A percentile compares a stretch with the other conserved stretches of the same genome.
These are phyloP conservation scores for Drosophila cyrtoloma DNA, from an alignment of 2,888 invertebrate species.

Conservation along the genomic window DNA sequence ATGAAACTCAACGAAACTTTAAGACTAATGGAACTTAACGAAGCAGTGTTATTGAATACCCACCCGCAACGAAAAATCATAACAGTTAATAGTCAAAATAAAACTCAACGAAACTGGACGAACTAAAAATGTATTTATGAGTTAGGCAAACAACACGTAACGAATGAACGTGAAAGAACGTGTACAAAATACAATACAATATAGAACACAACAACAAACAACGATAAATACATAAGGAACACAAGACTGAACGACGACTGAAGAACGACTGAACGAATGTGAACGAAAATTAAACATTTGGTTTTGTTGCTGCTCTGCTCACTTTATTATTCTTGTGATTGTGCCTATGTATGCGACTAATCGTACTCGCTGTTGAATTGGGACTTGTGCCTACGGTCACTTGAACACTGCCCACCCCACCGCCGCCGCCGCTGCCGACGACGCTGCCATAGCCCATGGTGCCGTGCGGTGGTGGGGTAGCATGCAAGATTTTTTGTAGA, in stretches of 20 bases:
- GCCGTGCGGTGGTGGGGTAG: conserved; percentile 85
- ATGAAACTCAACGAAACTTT: conserved; percentile 10
- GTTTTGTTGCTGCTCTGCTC: conserved; percentile 76
- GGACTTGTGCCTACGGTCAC: conserved; percentile 85
- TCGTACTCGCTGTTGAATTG: conserved; percentile 84
- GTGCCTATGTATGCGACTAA: conserved; percentile 85
- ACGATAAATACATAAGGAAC: conserved; percentile 13
- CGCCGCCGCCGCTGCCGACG: conserved; percentile 59
- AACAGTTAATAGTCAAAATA: neutral
- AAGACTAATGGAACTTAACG: conserved; percentile 12
- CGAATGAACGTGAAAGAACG: conserved; percentile 13
- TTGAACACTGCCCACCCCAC: conserved; percentile 84
- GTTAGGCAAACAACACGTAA: conserved; percentile 14
- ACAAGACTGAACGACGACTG: conserved; percentile 29
- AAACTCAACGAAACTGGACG: conserved; percentile 16
- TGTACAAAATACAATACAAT: conserved; percentile 9
- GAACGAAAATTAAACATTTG: conserved; percentile 41
- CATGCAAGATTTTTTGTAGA: conserved; percentile 92
- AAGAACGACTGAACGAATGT: conserved; percentile 39
- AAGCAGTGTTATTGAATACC: conserved; percentile 18
- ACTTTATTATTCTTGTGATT: conserved; percentile 84
- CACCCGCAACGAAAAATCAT: conserved; percentile 25
- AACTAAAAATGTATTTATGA: conserved; percentile 15
- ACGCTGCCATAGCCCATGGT: conserved; percentile 70
- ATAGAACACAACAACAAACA: conserved; percentile 16